Evolutionary conservation across 2,113 vertebrate genomes (phyloP), one percentile per base, ranked within the genome.

Genomic region (Megaceryle maxima): DNA sequence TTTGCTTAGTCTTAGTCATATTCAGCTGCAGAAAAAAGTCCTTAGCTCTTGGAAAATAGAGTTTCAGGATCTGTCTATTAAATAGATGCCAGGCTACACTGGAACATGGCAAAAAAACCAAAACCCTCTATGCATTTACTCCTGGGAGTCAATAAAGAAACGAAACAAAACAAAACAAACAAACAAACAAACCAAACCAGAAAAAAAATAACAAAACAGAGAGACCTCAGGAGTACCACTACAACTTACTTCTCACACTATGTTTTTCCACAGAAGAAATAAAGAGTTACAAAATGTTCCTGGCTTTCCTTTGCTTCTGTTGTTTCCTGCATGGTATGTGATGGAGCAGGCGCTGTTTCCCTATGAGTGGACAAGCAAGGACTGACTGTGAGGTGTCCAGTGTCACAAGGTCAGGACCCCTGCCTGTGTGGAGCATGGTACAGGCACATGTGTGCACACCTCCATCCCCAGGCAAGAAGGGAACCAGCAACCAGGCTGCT

Each of bases 361-460:
- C 0, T 8, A 26, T 1, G 1, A 35, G 8, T 16, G 44, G 28
- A 11, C 16, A 19, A 35, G 56, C 1, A 2, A 16, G 33, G 20
- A 19, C 22, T 20, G 25, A 5, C 13, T 48, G 35, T 39, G 35
- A 76, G 18, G 15, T 5, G 22, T 16, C 50, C 37, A 33, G n/a
- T 8, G 15, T 18, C 83, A 44, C 46, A 24, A 6, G 37, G 31
- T 4, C 57, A 51, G 53, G 37, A 33, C 6, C 28, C 15, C 18
- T 28, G 57, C 0, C 3, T 18, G 22, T 43, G n/a, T 28, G 24
- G 33, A 37, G 12, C 14, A 48, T 46, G 72, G 7, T n/a, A 43
- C 37, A 48, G 1, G 0, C 51, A 4, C 1, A 0, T 2, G 1
- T 62, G 41, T 33, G 3, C 50, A 48, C 29, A 12, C 55, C 11